Conservation (phyloP, 2,797 vertebrate genomes). For the Acanthiza pusilla region DNA sequence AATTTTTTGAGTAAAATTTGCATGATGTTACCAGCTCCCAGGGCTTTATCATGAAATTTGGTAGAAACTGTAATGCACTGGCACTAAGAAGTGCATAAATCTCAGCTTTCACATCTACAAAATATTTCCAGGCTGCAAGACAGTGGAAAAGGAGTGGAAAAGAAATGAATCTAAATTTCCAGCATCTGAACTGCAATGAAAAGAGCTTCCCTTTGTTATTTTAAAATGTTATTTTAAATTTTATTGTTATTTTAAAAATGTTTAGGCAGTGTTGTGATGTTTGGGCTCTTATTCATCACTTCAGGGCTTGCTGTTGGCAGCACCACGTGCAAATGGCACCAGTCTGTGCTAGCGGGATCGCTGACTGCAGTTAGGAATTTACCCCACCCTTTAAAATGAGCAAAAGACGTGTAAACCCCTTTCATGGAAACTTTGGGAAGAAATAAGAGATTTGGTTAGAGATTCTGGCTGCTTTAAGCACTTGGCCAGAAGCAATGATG, state of each 20-base stretch:
- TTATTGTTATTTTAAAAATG: background rate
- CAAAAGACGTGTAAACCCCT: background rate
- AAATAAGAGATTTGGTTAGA: background rate
- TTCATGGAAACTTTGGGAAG: background rate
- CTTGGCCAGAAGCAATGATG: background rate
- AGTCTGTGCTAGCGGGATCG: accelerated
- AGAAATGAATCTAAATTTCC: background rate
- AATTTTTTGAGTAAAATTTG: background rate
- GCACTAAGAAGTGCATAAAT: background rate
- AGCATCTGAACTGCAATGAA: background rate
- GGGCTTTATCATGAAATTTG: background rate
- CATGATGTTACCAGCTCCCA: background rate
- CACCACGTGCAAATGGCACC: background rate
- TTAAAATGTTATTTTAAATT: constrained; percentile 4
- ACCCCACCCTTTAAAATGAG: background rate
- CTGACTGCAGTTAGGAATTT: background rate
- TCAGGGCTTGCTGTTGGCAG: background rate
- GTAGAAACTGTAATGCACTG: background rate
- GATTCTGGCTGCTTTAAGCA: background rate
- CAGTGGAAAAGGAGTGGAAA: background rate
- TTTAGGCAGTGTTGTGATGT: background rate
- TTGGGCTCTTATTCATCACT: background rate
- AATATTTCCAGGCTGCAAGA: background rate
- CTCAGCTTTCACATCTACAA: background rate
- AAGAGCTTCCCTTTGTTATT: background rate